phyloP scores from a whole-genome alignment of 2,113 vertebrate genomes.

The Proterorhinus semilunaris region DNA sequence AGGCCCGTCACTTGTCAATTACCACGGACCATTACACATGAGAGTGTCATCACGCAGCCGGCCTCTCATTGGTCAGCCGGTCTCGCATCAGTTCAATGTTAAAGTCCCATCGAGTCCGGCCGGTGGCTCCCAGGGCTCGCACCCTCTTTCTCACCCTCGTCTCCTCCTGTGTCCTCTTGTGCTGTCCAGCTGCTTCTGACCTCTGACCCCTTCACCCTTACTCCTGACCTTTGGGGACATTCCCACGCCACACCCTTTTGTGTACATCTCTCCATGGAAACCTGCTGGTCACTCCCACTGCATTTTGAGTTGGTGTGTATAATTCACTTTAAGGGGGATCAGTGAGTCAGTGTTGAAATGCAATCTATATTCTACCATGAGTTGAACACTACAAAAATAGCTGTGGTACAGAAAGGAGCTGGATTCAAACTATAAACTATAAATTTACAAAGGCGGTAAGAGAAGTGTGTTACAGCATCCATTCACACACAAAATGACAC shows the following conservation, averaged over 20 bases:
- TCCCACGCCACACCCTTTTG: slow-evolving; percentile 85
- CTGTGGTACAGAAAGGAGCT: neutral
- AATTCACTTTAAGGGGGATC: slow-evolving; percentile 49
- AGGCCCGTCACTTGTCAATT: slow-evolving; percentile 68
- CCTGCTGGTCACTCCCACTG: slow-evolving; percentile 67
- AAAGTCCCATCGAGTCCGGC: slow-evolving; percentile 70
- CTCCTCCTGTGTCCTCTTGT: slow-evolving; percentile 78
- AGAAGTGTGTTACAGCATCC: neutral
- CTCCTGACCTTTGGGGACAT: slow-evolving; percentile 77
- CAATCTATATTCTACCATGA: slow-evolving; percentile 40
- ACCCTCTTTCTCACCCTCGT: slow-evolving; percentile 74
- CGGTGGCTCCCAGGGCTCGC: slow-evolving; percentile 46
- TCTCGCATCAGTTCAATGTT: slow-evolving; percentile 77
- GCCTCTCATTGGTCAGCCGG: slow-evolving; percentile 54
- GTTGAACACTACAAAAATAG: neutral
- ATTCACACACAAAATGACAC: neutral
- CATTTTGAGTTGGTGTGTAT: slow-evolving; percentile 41
- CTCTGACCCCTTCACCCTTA: slow-evolving; percentile 73
- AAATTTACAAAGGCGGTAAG: neutral
- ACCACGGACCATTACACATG: slow-evolving; percentile 72
- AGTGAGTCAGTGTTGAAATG: slow-evolving; percentile 37
- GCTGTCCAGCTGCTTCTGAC: slow-evolving; percentile 81
- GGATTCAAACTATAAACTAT: neutral
- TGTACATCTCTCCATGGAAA: slow-evolving; percentile 66
- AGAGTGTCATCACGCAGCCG: slow-evolving; percentile 56